Conservation (phyloP, 2,888 invertebrate species). For the Tenthredo scrophulariae region DNA sequence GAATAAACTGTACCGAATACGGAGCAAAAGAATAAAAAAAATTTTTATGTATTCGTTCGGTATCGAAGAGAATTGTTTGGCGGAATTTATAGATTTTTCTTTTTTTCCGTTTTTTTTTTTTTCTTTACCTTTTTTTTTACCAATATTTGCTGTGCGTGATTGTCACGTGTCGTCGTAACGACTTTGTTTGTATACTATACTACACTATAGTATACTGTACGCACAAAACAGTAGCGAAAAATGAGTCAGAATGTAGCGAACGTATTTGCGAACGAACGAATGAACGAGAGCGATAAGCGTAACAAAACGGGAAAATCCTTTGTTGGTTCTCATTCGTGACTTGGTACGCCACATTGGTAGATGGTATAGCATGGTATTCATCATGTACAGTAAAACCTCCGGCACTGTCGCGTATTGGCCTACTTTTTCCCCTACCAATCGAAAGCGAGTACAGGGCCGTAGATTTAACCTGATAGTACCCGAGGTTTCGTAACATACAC, state of each 20-base stretch:
- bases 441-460: no score
- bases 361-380: not conserved
- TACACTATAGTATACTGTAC: not conserved
- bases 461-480: no score
- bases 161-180: conserved; percentile 36
- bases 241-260: conserved; percentile 10
- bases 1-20: not conserved
- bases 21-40: not conserved
- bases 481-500: no score
- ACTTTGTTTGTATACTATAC: conserved; percentile 13
- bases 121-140: not conserved
- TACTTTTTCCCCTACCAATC: no score
- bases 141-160: conserved; percentile 40
- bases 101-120: not conserved
- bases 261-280: not conserved
- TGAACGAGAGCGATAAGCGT: conserved; percentile 36
- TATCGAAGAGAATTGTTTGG: not conserved
- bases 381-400: no score
- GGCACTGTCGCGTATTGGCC: no score
- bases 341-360: not conserved
- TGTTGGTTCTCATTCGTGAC: conserved; percentile 43
- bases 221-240: not conserved
- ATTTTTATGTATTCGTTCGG: not conserved
- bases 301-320: conserved; percentile 39
- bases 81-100: conserved; percentile 8